Base-by-base conservation (phyloP, 2,888 invertebrate species). In the Diarsia dahlii region DNA sequence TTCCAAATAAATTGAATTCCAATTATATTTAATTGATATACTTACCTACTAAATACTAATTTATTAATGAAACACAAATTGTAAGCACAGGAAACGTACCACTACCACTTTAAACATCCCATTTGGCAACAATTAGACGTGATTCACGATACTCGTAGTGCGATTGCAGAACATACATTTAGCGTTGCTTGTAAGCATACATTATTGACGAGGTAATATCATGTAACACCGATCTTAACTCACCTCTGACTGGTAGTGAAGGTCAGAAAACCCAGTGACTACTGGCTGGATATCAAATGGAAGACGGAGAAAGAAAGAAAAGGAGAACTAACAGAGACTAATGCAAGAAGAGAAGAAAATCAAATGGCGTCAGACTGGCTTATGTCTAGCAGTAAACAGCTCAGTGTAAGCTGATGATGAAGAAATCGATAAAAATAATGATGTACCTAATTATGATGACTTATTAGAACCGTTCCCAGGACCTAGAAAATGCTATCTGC, bases 151-250 rank as follows among this genome's bases (percentile, higher is more conserved):
- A 56, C 39, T 76, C 50, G 48, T 39, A 81, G 48, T 54, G 60
- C 56, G 39, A 75, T 85, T 71, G 56, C 56, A 85, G 65, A 69
- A 84, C 76, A 81, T 69, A 63, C 65, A 81, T 84, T 81, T 76
- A 81, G 71, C 71, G 23, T 28, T 45, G 76, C 71, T 73, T 81
- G 76, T 74, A 69, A 74, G 76, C 76, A 71, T 83, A 76, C 68
- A 84, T 82, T 71, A 85, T 62, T 82, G 82, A 76, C 71, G 48
- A 76, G 76, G 65, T 83, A 80, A 85, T 85, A 80, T 80, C 77
- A 71, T 82, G 81, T 84, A 77, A 80, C 74, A 68, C 64, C 50
- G 71, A 80, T 76, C 66, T 78, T 80, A 87, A 82, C 74, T 80
- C 68, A 80, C 75, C 45, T 74, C 20, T n/a, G 67, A n/a, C 28